phyloP scores from a whole-genome alignment of 2,888 invertebrate genomes.

The Periphyllus acericola region DNA sequence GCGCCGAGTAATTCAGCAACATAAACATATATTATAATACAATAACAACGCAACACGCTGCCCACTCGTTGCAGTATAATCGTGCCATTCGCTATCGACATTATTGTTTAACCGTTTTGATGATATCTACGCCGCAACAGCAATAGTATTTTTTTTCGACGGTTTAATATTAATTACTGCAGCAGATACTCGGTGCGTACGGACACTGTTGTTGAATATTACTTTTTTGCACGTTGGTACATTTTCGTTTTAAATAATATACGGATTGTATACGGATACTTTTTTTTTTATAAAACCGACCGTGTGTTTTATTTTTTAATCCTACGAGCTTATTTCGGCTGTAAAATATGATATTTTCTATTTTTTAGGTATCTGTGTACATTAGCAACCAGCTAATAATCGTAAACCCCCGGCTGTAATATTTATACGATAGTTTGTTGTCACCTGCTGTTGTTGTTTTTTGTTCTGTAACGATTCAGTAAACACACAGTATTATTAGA shows the following conservation, averaged over 20 bases:
- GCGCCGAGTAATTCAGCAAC: constrained; percentile 25
- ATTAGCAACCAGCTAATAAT: constrained; percentile 59
- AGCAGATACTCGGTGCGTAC: no score
- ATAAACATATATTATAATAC: background rate
- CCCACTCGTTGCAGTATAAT: background rate
- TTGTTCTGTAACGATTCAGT: constrained; percentile 34
- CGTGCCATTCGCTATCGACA: background rate
- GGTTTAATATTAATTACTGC: no score
- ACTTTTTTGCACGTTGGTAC: background rate
- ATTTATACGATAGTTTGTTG: constrained; percentile 26
- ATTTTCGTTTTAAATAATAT: background rate
- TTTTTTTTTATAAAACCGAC: background rate
- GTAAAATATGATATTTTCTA: constrained; percentile 2
- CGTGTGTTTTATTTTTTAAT: background rate
- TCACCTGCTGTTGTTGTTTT: constrained; percentile 52
- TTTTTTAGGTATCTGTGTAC: constrained; percentile 44
- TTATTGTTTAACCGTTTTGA: background rate
- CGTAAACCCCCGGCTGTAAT: constrained; percentile 1
- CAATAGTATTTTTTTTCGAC: background rate
- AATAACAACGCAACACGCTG: constrained; percentile 8
- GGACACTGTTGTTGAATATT: background rate
- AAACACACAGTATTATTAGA: background rate
- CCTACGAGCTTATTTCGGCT: background rate
- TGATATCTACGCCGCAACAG: background rate
- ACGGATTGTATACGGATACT: background rate